phyloP scores from a whole-genome alignment of 2,113 vertebrate species.

The Smithornis capensis region DNA sequence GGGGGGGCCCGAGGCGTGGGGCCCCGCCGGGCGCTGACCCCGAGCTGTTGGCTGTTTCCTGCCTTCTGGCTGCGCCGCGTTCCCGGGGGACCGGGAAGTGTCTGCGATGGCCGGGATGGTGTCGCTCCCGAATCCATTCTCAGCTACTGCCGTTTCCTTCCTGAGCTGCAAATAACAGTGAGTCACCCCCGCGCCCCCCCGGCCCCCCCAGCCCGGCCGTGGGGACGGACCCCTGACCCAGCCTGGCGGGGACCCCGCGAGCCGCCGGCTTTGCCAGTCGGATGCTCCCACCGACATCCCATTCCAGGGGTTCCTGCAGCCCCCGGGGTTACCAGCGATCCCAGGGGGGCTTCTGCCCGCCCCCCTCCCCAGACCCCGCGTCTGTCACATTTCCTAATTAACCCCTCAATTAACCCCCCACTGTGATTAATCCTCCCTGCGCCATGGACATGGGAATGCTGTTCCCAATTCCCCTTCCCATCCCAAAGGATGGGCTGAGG shows the following conservation, averaged over 20 bases:
- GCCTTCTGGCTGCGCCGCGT: not conserved
- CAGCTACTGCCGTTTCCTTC: constrained; percentile 49
- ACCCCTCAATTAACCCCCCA: not conserved
- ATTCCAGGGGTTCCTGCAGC: not conserved
- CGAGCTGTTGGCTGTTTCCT: not conserved
- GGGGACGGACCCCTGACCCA: not conserved
- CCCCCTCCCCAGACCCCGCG: not conserved
- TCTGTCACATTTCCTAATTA: not conserved
- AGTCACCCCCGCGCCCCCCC: not conserved
- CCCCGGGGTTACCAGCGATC: not conserved
- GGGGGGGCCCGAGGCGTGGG: not conserved
- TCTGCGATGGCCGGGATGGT: not conserved
- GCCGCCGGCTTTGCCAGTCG: rapidly evolving
- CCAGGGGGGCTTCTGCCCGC: rapidly evolving
- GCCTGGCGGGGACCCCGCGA: rapidly evolving
- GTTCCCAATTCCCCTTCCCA: not conserved
- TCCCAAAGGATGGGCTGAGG: not conserved
- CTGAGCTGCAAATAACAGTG: constrained; percentile 41
- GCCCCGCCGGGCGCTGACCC: not conserved
- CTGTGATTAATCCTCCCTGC: not conserved
- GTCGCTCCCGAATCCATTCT: constrained; percentile 7
- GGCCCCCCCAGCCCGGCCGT: no score
- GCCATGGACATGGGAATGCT: not conserved
- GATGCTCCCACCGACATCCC: not conserved
- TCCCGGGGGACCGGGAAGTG: not conserved